Percentiles rank a stretch among this genome's conserved stretches.
Evolutionary conservation across 2,888 invertebrate genomes (phyloP).

Genomic region (Acleris literana): DNA sequence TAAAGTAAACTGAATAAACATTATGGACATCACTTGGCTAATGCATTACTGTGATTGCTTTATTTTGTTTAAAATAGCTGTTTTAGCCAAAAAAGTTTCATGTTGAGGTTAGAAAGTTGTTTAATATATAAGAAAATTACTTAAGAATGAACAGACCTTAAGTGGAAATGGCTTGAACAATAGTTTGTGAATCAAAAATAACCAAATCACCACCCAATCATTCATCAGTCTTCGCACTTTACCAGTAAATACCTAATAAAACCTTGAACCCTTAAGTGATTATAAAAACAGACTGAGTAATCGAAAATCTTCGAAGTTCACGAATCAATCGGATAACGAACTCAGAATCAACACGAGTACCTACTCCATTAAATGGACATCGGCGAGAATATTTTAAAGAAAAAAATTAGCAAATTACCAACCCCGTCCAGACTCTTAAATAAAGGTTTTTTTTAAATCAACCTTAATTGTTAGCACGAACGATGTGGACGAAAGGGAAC

Average conservation of each 20-base stretch:
- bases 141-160: too few relatives aligned
- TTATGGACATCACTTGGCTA: too few relatives aligned
- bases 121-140: too few relatives aligned
- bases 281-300: constrained; percentile 56
- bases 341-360: constrained; percentile 71
- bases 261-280: constrained; percentile 46
- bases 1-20: too few relatives aligned
- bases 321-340: constrained; percentile 64
- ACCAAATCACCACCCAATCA: too few relatives aligned
- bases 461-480: constrained; percentile 74
- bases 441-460: constrained; percentile 71
- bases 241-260: constrained; percentile 12
- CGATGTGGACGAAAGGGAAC: constrained; percentile 45
- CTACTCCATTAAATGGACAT: constrained; percentile 75
- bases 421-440: constrained; percentile 65
- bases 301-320: constrained; percentile 54
- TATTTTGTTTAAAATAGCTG: too few relatives aligned
- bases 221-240: too few relatives aligned
- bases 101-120: too few relatives aligned
- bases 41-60: too few relatives aligned
- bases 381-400: constrained; percentile 68
- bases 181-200: too few relatives aligned
- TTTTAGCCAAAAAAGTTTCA: too few relatives aligned
- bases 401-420: constrained; percentile 77
- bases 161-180: too few relatives aligned